Percentiles rank a stretch among this genome's conserved stretches.
These are phyloP conservation scores for Urocynchramus pylzowi DNA, from an alignment of 2,113 vertebrate species.

Conservation along the genomic window DNA sequence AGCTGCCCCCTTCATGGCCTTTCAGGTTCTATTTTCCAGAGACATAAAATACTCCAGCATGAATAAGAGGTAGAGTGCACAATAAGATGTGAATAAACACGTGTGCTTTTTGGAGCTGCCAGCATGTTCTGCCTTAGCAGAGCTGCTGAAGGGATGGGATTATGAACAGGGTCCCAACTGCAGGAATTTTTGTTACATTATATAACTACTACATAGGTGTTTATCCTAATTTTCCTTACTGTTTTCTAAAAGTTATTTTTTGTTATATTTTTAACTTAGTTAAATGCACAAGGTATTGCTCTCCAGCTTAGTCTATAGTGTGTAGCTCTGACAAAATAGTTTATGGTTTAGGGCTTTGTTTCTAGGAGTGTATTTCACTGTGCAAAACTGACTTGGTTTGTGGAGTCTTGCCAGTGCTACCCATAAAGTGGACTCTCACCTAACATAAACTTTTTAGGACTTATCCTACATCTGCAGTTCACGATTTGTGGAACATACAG, in stretches of 20 bases:
- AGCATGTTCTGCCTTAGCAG: not conserved
- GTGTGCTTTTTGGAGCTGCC: not conserved
- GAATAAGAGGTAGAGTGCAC: not conserved
- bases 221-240: not conserved
- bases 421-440: slow-evolving; percentile 50
- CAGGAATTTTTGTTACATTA: not conserved
- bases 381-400: not conserved
- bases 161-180: not conserved
- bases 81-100: not conserved
- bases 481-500: not conserved
- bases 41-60: not conserved
- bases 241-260: not conserved
- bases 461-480: slow-evolving; percentile 42
- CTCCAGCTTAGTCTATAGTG: not conserved
- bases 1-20: not conserved
- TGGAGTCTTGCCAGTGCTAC: slow-evolving; percentile 34
- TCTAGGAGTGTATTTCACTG: not conserved
- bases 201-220: not conserved
- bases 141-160: not conserved
- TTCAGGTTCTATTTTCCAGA: not conserved
- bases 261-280: not conserved
- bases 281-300: not conserved
- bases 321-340: not conserved
- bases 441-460: slow-evolving; percentile 59
- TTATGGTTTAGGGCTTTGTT: not conserved